Evolutionary conservation across 2,113 vertebrate genomes (phyloP).

Genomic region (Microcebus jonahi): DNA sequence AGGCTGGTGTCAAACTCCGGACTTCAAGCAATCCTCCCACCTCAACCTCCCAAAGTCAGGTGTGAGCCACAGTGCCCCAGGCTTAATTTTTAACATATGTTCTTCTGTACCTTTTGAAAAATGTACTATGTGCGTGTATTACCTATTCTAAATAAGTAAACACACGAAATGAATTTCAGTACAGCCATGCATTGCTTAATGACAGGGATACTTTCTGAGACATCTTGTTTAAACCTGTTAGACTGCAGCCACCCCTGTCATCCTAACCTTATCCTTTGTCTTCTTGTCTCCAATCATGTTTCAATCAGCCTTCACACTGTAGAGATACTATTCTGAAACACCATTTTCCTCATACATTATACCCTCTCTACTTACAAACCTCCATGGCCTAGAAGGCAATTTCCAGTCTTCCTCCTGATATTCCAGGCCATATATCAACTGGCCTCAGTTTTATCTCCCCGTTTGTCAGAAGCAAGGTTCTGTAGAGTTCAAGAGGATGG

Average conservation of each 20-base stretch:
- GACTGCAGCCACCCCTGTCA: not conserved
- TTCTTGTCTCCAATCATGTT: not conserved
- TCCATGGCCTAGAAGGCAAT: not conserved
- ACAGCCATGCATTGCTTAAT: not conserved
- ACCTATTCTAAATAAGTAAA: not conserved
- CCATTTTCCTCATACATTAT: not conserved
- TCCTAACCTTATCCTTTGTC: not conserved
- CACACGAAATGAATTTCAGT: not conserved
- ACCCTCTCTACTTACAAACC: not conserved
- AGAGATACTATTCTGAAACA: not conserved
- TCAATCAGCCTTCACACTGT: not conserved
- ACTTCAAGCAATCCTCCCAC: too few species aligned
- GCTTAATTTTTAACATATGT: not conserved
- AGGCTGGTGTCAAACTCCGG: too few species aligned
- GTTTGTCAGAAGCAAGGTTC: not conserved
- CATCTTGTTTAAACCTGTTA: not conserved
- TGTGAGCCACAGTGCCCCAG: too few species aligned
- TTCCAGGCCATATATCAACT: not conserved
- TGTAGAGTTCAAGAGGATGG: not conserved
- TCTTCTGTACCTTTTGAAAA: not conserved
- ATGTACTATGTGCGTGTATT: not conserved
- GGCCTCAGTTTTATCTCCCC: not conserved
- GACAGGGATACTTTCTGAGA: not conserved
- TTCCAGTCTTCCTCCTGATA: not conserved
- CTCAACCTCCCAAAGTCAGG: too few species aligned